phyloP scores from a whole-genome alignment of 2,888 invertebrate genomes.

The Heliconius ethilla region DNA sequence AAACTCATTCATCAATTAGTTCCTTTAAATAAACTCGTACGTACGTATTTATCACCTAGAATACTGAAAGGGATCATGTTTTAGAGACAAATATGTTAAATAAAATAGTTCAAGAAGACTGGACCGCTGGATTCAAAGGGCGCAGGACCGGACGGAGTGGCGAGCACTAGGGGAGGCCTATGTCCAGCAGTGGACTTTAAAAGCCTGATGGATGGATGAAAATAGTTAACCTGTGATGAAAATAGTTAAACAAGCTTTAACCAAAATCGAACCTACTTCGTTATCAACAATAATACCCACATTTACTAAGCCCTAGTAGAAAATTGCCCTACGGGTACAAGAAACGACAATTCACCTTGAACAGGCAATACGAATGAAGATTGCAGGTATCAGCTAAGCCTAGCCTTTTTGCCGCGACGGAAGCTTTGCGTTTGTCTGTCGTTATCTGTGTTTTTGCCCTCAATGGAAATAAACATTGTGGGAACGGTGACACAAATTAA shows the following conservation, averaged over 20 bases:
- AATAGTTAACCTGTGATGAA: neutral
- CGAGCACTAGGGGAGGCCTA: no score
- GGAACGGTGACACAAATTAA: slow-evolving; percentile 24
- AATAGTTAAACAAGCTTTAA: neutral
- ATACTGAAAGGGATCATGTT: no score
- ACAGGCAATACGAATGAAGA: slow-evolving; percentile 43
- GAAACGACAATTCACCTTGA: slow-evolving; percentile 40
- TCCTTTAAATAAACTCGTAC: no score
- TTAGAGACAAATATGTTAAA: no score
- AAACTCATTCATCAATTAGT: no score
- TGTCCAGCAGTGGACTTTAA: no score
- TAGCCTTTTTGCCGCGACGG: slow-evolving; percentile 50
- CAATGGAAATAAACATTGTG: slow-evolving; percentile 35
- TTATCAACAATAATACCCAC: neutral
- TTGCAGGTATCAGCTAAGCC: slow-evolving; percentile 49
- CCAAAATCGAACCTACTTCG: neutral
- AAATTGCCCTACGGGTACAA: slow-evolving; percentile 34
- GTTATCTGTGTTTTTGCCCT: slow-evolving; percentile 46
- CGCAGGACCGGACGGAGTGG: no score
- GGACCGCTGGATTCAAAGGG: no score
- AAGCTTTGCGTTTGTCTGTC: slow-evolving; percentile 50
- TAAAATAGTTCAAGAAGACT: no score
- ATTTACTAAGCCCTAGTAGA: neutral
- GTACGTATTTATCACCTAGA: no score
- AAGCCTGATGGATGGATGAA: no score